A percentile compares a stretch with the other conserved stretches of the same genome.
Evolutionary conservation across 2,113 vertebrate genomes (phyloP).

Genomic region (Butorides virescens): DNA sequence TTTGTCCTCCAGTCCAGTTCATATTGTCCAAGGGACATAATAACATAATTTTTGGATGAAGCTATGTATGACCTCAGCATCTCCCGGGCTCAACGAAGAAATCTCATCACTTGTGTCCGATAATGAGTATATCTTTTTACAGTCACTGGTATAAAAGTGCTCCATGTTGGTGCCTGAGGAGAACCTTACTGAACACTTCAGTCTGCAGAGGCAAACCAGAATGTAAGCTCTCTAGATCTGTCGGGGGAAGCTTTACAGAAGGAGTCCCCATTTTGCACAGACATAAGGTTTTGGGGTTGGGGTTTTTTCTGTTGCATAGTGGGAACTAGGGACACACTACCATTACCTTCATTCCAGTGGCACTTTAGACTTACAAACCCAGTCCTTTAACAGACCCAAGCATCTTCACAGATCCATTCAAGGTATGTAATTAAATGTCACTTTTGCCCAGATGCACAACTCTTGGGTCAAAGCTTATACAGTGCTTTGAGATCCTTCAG

Average conservation of each 20-base stretch:
- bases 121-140: not conserved
- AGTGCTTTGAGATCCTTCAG: not conserved
- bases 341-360: not conserved
- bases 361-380: not conserved
- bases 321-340: not conserved
- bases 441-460: not conserved
- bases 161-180: not conserved
- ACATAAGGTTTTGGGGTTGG: not conserved
- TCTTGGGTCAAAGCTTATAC: not conserved
- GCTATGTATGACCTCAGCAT: not conserved
- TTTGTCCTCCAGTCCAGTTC: not conserved
- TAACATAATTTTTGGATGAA: not conserved
- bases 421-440: not conserved
- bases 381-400: not conserved
- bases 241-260: not conserved
- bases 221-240: not conserved
- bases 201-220: not conserved
- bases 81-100: not conserved
- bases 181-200: not conserved
- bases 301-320: not conserved
- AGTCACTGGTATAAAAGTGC: not conserved
- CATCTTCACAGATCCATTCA: not conserved
- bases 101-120: not conserved
- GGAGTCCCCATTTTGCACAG: not conserved
- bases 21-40: not conserved